Conservation (phyloP, 2,888 invertebrate genomes). For the Oxytorus armatus region DNA sequence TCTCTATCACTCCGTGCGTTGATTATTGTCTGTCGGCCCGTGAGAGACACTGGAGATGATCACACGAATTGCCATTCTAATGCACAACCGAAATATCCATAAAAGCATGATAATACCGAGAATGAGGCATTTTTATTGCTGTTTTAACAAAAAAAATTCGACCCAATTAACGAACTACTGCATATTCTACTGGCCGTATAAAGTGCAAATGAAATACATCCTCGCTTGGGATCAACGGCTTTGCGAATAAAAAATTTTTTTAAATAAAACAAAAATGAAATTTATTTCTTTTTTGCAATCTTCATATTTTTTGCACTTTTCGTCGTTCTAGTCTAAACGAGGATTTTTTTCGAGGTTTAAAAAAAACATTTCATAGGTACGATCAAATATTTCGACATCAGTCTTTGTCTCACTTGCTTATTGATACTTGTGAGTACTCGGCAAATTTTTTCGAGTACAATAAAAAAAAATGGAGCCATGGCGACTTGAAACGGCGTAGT, state of each 20-base stretch:
- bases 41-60: slow-evolving; percentile 58
- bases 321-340: too few relatives aligned
- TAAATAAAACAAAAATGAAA: neutral
- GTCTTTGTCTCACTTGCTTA: too few relatives aligned
- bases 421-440: too few relatives aligned
- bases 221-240: neutral
- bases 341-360: too few relatives aligned
- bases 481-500: too few relatives aligned
- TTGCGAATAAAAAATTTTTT: neutral
- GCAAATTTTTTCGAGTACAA: too few relatives aligned
- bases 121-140: slow-evolving; percentile 8
- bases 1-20: slow-evolving; percentile 34
- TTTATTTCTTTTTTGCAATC: too few relatives aligned
- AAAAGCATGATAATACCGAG: slow-evolving; percentile 15
- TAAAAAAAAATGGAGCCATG: too few relatives aligned
- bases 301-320: too few relatives aligned
- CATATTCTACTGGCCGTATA: slow-evolving; percentile 7
- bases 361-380: too few relatives aligned
- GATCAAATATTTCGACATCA: too few relatives aligned
- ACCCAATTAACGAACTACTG: slow-evolving; percentile 21
- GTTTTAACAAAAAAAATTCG: neutral
- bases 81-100: slow-evolving; percentile 60
- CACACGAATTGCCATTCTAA: slow-evolving; percentile 54
- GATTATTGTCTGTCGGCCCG: slow-evolving; percentile 30
- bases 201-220: slow-evolving; percentile 9